Evolutionary conservation across 2,113 vertebrate genomes (phyloP).

Genomic region (Limanda limanda): DNA sequence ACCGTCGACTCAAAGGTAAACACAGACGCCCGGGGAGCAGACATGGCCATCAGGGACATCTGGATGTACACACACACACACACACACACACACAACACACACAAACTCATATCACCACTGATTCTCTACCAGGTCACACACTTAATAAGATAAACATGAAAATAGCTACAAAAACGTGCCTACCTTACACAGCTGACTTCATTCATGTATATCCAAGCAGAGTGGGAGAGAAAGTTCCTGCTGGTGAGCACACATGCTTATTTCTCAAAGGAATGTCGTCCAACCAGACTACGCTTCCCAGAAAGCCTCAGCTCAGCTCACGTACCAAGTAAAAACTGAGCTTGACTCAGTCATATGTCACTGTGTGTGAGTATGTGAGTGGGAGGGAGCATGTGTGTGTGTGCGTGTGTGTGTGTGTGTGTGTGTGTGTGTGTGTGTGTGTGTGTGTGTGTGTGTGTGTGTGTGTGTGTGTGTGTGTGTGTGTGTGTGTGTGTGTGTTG

Average conservation of each 20-base stretch:
- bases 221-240: constrained; percentile 35
- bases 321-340: constrained; percentile 70
- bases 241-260: constrained; percentile 52
- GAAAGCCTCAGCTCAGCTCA: constrained; percentile 62
- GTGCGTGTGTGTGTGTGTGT: constrained; percentile 24
- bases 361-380: constrained; percentile 56
- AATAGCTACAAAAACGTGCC: constrained; percentile 33
- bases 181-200: constrained; percentile 55
- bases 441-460: constrained; percentile 30
- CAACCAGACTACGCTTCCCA: constrained; percentile 53
- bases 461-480: constrained; percentile 19
- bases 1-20: constrained; percentile 83
- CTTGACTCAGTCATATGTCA: constrained; percentile 71
- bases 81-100: constrained; percentile 28
- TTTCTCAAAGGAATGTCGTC: constrained; percentile 61
- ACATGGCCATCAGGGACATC: constrained; percentile 69
- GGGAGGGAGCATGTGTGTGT: constrained; percentile 23
- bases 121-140: constrained; percentile 8
- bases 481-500: constrained; percentile 56
- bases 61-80: constrained; percentile 33
- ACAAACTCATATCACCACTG: constrained; percentile 14
- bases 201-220: constrained; percentile 36
- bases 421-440: constrained; percentile 47
- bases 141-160: neutral
- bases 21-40: constrained; percentile 72